Percentiles rank a stretch among this genome's conserved stretches.
phyloP scores from a whole-genome alignment of 2,888 invertebrate species.

The Leucania comma region DNA sequence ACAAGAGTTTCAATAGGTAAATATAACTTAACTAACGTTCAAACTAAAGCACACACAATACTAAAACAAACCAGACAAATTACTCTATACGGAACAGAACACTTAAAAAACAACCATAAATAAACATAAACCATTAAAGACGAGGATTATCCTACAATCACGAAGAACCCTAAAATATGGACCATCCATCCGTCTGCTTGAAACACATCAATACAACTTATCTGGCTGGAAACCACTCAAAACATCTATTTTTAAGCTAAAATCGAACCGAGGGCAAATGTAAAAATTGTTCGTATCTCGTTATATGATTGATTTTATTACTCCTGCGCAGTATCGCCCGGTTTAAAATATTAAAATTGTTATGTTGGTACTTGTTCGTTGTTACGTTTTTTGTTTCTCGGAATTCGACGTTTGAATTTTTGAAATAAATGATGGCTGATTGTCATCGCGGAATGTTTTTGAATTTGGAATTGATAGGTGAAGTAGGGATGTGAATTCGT shows the following conservation, averaged over 20 bases:
- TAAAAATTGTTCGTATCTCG: conserved; percentile 86
- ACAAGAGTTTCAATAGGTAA: conserved; percentile 15
- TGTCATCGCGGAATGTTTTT: conserved; percentile 52
- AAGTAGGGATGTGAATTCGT: conserved; percentile 16
- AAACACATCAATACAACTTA: conserved; percentile 87
- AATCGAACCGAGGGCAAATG: conserved; percentile 80
- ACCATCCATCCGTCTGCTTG: conserved; percentile 80
- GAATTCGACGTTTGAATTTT: conserved; percentile 61
- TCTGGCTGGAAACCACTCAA: conserved; percentile 85
- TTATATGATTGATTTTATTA: conserved; percentile 89
- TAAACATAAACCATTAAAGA: conserved; percentile 58
- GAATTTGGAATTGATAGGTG: conserved; percentile 38
- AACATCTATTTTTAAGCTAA: conserved; percentile 89
- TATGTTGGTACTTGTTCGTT: conserved; percentile 66
- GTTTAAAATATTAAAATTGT: conserved; percentile 80
- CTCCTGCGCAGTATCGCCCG: conserved; percentile 79
- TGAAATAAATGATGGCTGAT: conserved; percentile 51
- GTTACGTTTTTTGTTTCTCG: conserved; percentile 73
- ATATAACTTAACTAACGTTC: conserved; percentile 21
- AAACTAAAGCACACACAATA: conserved; percentile 3
- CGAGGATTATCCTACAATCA: conserved; percentile 75
- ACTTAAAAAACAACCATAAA: conserved; percentile 64
- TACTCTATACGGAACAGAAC: conserved; percentile 43
- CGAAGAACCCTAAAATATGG: conserved; percentile 75
- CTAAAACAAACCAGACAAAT: conserved; percentile 47